phyloP scores from a whole-genome alignment of 2,888 invertebrate genomes.

The Mythimna lalbum region DNA sequence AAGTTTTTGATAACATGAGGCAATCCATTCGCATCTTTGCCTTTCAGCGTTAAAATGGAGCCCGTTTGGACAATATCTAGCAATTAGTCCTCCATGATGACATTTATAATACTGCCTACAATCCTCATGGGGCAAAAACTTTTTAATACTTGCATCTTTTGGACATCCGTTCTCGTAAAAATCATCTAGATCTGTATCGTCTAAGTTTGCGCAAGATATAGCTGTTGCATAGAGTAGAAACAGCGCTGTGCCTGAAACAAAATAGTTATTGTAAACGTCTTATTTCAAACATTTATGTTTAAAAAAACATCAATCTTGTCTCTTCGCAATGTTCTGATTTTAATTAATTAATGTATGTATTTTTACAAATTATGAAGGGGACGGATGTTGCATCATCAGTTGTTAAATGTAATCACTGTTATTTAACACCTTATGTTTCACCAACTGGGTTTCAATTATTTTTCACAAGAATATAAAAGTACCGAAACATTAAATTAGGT shows the following conservation, averaged over 20 bases:
- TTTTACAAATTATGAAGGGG: background rate
- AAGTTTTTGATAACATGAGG: slow-evolving; percentile 39
- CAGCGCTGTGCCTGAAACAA: slow-evolving; percentile 52
- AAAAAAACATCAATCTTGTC: slow-evolving; percentile 33
- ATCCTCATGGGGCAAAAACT: slow-evolving; percentile 61
- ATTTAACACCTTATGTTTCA: background rate
- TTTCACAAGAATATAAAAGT: background rate
- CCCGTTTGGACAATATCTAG: slow-evolving; percentile 23
- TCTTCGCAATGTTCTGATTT: background rate
- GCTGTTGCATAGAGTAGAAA: slow-evolving; percentile 37
- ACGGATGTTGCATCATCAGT: background rate
- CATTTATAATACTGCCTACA: slow-evolving; percentile 70
- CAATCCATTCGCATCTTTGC: slow-evolving; percentile 62
- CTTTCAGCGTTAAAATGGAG: slow-evolving; percentile 34
- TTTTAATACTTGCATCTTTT: slow-evolving; percentile 21
- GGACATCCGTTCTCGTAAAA: slow-evolving; percentile 48
- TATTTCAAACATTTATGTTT: background rate
- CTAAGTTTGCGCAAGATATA: slow-evolving; percentile 8
- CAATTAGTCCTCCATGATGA: slow-evolving; percentile 43
- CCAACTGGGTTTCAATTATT: background rate
- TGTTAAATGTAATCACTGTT: background rate
- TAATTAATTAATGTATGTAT: background rate
- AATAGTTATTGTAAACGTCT: slow-evolving; percentile 1
- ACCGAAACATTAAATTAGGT: background rate
- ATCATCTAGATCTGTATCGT: background rate